Percentiles rank a stretch among this genome's conserved stretches.
These are phyloP conservation scores for Perdita meconis DNA, from an alignment of 2,888 invertebrate genomes.

Conservation along the genomic window DNA sequence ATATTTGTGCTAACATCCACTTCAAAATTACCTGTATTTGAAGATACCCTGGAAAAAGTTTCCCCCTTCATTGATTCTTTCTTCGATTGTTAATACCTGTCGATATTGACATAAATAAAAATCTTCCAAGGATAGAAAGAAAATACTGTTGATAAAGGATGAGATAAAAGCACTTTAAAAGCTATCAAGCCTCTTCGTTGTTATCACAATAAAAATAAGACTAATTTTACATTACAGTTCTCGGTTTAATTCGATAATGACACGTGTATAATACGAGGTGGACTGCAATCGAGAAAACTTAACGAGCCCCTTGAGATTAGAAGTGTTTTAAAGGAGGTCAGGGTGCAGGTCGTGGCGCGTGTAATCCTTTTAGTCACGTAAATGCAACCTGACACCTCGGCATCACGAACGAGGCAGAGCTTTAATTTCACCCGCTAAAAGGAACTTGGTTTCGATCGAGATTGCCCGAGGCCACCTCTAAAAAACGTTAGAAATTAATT, in stretches of 20 bases:
- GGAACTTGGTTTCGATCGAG: slow-evolving; percentile 10
- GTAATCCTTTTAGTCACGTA: slow-evolving; percentile 29
- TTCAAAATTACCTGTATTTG: too few species aligned
- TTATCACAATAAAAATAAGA: too few species aligned
- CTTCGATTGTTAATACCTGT: too few species aligned
- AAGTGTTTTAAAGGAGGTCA: slow-evolving; percentile 17
- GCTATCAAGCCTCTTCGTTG: not conserved
- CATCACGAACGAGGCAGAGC: not conserved
- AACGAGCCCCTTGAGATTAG: not conserved
- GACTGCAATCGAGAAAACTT: slow-evolving; percentile 17
- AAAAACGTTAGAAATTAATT: not conserved
- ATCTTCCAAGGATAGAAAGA: too few species aligned
- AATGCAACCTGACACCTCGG: slow-evolving; percentile 16
- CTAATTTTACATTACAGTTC: not conserved
- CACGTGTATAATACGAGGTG: not conserved
- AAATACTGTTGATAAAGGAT: not conserved
- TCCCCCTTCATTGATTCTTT: too few species aligned
- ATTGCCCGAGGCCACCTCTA: not conserved
- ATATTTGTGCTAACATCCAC: too few species aligned
- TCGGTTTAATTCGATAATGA: slow-evolving; percentile 25
- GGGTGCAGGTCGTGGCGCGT: not conserved
- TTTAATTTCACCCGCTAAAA: slow-evolving; percentile 23
- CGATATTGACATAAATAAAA: not conserved
- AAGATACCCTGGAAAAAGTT: too few species aligned
- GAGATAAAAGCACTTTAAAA: not conserved